A percentile compares a stretch with the other conserved stretches of the same genome.
Conservation (phyloP, 2,113 vertebrate species). For the Psilopogon haemacephalus region DNA sequence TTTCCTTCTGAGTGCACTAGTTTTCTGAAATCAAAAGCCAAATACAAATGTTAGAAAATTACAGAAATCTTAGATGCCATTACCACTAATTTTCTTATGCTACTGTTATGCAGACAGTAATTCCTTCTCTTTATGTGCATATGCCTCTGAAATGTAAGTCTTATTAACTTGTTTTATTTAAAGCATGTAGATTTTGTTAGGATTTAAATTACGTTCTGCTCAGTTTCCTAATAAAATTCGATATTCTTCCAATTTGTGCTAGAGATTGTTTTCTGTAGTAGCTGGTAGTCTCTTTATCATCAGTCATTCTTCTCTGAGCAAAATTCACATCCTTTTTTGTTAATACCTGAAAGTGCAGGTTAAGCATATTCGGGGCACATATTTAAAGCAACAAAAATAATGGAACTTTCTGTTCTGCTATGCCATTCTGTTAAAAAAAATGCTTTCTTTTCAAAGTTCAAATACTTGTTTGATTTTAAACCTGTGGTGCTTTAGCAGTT, state of each 20-base stretch:
- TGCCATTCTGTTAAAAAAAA: not conserved
- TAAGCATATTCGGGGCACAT: not conserved
- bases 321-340: not conserved
- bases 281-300: not conserved
- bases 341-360: not conserved
- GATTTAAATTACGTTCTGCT: not conserved
- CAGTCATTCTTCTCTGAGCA: not conserved
- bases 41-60: not conserved
- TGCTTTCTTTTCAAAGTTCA: not conserved
- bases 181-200: not conserved
- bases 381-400: not conserved
- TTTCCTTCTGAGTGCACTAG: not conserved
- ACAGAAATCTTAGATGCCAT: not conserved
- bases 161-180: not conserved
- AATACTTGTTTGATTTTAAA: not conserved
- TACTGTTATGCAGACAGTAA: not conserved
- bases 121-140: not conserved
- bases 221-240: not conserved
- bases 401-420: not conserved
- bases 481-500: too few species aligned
- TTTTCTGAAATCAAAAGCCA: not conserved
- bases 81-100: not conserved
- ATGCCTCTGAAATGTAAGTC: not conserved
- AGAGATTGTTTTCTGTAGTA: not conserved
- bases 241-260: not conserved